These are phyloP conservation scores for Drosophila pectinifera DNA, from an alignment of 1,140 invertebrate genomes.

Conservation along the genomic window DNA sequence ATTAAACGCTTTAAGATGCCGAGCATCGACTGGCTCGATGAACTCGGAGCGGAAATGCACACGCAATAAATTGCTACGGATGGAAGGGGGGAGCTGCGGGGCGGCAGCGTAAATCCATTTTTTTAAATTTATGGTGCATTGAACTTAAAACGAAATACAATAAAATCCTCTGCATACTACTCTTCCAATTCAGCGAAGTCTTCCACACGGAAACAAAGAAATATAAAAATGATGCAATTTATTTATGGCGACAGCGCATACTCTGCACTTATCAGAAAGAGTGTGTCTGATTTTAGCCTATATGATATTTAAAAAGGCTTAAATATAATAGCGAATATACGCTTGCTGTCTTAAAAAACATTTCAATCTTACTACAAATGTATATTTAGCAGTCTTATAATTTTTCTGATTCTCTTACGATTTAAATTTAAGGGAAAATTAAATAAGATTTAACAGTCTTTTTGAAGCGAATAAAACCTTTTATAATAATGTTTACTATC, in stretches of 20 bases:
- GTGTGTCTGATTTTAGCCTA: not conserved
- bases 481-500: not conserved
- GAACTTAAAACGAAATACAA: constrained; percentile 82
- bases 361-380: not conserved
- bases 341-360: not conserved
- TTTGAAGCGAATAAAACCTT: too few species aligned
- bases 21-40: constrained; percentile 62
- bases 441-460: too few species aligned
- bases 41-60: constrained; percentile 72
- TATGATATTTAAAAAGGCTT: not conserved
- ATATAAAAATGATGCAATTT: constrained; percentile 74
- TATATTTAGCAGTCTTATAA: too few species aligned
- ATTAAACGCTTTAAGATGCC: constrained; percentile 60
- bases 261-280: not conserved
- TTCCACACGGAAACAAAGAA: constrained; percentile 45
- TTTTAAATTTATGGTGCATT: constrained; percentile 77
- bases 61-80: constrained; percentile 65
- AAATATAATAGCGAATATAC: too few species aligned
- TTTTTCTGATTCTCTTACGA: too few species aligned
- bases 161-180: constrained; percentile 62
- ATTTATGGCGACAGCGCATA: constrained; percentile 52
- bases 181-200: constrained; percentile 38
- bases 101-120: constrained; percentile 72
- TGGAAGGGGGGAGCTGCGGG: constrained; percentile 19
- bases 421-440: too few species aligned